Conservation (phyloP, 2,888 invertebrate genomes). For the Merodon equestris region DNA sequence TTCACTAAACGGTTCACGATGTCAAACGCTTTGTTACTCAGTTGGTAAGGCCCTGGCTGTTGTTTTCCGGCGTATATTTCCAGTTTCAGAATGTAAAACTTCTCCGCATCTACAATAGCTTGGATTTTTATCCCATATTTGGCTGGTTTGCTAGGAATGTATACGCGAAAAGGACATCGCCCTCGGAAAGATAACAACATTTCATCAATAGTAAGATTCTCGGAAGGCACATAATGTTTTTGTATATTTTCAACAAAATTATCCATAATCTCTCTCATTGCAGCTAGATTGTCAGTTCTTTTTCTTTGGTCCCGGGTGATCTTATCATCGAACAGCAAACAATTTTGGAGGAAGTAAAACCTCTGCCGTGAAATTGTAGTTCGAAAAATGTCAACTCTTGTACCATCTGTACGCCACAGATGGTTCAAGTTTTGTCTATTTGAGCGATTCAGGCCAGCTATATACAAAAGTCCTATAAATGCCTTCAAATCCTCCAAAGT, state of each 20-base stretch:
- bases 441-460: no score
- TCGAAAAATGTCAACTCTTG: no score
- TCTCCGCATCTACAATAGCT: slow-evolving; percentile 6
- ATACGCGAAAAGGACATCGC: slow-evolving; percentile 18
- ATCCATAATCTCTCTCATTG: neutral
- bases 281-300: neutral
- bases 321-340: slow-evolving; percentile 7
- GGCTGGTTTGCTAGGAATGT: slow-evolving; percentile 31
- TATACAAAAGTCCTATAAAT: no score
- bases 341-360: neutral
- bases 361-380: no score
- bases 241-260: neutral
- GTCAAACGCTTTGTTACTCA: slow-evolving; percentile 10
- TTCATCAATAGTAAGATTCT: slow-evolving; percentile 24
- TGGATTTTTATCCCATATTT: slow-evolving; percentile 36
- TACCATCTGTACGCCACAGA: no score
- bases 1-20: slow-evolving; percentile 18
- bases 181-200: slow-evolving; percentile 28
- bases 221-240: slow-evolving; percentile 1
- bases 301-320: neutral
- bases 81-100: slow-evolving; percentile 19
- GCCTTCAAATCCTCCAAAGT: no score
- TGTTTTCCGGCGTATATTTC: slow-evolving; percentile 32
- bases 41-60: slow-evolving; percentile 10
- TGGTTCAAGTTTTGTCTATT: neutral